Conservation (phyloP, 2,797 vertebrate genomes). For the Lophius americanus region DNA sequence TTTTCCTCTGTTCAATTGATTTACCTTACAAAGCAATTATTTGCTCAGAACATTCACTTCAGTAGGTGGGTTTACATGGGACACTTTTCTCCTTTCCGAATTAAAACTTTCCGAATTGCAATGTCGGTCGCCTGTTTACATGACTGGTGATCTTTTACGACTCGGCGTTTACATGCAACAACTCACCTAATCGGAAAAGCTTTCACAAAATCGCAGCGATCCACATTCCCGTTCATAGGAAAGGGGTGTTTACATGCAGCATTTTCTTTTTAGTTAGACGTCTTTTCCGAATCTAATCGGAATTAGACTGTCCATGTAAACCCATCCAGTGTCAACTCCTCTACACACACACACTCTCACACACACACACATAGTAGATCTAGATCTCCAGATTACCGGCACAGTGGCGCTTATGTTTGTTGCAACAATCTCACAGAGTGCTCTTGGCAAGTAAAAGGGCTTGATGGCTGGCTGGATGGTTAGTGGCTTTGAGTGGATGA, state of each 20-base stretch:
- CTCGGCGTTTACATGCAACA: too few relatives aligned
- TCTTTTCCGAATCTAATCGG: too few relatives aligned
- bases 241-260: too few relatives aligned
- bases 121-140: too few relatives aligned
- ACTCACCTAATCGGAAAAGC: too few relatives aligned
- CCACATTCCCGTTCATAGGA: too few relatives aligned
- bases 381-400: slow-evolving; percentile 17
- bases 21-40: slow-evolving; percentile 17
- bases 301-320: too few relatives aligned
- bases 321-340: slow-evolving; percentile 8
- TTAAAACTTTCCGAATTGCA: too few relatives aligned
- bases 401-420: slow-evolving; percentile 3
- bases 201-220: too few relatives aligned
- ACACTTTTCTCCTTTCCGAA: too few relatives aligned
- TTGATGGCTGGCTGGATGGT: slow-evolving; percentile 15
- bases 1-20: slow-evolving; percentile 22
- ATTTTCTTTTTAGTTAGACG: too few relatives aligned
- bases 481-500: slow-evolving; percentile 22
- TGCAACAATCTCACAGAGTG: slow-evolving; percentile 2
- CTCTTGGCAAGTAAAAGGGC: slow-evolving; percentile 13
- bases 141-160: too few relatives aligned
- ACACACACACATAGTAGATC: slow-evolving; percentile 6
- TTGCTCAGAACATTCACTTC: slow-evolving; percentile 32
- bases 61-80: not conserved
- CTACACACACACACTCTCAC: slow-evolving; percentile 7